These are phyloP conservation scores for Lordiphosa andalusiaca DNA, from an alignment of 2,888 invertebrate genomes.

Conservation along the genomic window DNA sequence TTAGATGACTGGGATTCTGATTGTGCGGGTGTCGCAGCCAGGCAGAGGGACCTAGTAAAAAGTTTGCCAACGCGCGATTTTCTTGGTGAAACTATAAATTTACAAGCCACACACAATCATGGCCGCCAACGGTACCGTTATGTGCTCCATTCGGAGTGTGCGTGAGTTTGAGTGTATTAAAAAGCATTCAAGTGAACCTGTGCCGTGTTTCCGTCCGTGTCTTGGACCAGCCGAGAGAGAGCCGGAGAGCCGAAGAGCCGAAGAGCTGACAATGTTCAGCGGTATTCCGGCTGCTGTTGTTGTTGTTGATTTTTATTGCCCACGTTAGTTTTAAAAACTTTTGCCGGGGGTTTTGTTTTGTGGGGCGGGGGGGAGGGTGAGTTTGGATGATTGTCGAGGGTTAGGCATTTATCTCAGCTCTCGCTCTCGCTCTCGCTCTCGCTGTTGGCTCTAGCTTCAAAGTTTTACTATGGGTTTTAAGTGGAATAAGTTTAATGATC, in stretches of 20 bases:
- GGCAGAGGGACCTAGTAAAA: slow-evolving; percentile 44
- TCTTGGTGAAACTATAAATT: slow-evolving; percentile 69
- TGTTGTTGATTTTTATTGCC: slow-evolving; percentile 59
- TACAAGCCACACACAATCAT: slow-evolving; percentile 58
- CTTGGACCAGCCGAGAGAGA: slow-evolving; percentile 23
- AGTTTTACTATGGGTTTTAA: slow-evolving; percentile 49
- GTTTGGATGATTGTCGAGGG: slow-evolving; percentile 53
- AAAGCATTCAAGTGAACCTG: slow-evolving; percentile 58
- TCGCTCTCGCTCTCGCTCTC: not conserved
- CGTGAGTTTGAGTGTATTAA: slow-evolving; percentile 55
- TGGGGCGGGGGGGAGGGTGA: not conserved
- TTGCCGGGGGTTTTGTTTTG: slow-evolving; percentile 36
- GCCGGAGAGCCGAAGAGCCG: slow-evolving; percentile 9
- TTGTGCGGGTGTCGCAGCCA: slow-evolving; percentile 18
- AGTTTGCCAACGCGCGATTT: slow-evolving; percentile 63
- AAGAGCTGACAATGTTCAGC: slow-evolving; percentile 59
- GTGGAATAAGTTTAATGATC: slow-evolving; percentile 70
- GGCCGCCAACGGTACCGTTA: slow-evolving; percentile 43
- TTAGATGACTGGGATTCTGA: slow-evolving; percentile 54
- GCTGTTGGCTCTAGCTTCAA: slow-evolving; percentile 22
- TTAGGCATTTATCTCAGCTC: slow-evolving; percentile 58
- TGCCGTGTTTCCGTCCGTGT: slow-evolving; percentile 45
- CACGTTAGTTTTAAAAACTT: slow-evolving; percentile 62
- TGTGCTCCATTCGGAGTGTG: slow-evolving; percentile 31
- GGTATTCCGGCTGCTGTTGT: slow-evolving; percentile 37